phyloP scores from a whole-genome alignment of 1,140 invertebrate species.

The Diabrotica virgifera region DNA sequence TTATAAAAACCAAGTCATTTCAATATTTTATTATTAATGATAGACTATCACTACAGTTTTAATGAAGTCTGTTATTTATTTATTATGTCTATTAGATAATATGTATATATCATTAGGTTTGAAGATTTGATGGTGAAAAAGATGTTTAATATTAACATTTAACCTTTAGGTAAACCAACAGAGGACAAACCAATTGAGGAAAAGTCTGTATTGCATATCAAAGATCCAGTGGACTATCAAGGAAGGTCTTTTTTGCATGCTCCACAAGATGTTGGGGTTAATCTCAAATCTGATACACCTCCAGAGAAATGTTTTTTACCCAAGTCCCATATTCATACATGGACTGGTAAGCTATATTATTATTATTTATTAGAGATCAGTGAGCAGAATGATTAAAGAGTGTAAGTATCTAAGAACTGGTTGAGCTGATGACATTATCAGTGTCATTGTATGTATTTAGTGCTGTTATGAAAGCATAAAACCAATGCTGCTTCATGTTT shows the following conservation, averaged over 20 bases:
- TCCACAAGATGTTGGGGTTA: constrained; percentile 94
- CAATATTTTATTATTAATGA: too few relatives aligned
- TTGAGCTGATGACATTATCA: too few relatives aligned
- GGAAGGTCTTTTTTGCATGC: constrained; percentile 91
- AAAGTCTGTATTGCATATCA: constrained; percentile 92
- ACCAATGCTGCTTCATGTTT: too few relatives aligned
- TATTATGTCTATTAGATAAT: too few relatives aligned
- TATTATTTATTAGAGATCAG: constrained; percentile 32
- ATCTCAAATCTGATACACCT: constrained; percentile 85
- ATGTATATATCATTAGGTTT: neutral
- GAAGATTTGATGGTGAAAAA: neutral
- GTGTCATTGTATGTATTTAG: too few relatives aligned
- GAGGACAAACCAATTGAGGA: constrained; percentile 95
- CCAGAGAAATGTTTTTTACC: constrained; percentile 97
- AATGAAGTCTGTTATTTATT: too few relatives aligned
- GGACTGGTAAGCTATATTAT: constrained; percentile 65
- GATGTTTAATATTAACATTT: neutral
- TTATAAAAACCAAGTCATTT: too few relatives aligned
- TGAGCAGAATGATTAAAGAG: too few relatives aligned
- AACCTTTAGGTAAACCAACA: constrained; percentile 55
- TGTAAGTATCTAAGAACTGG: too few relatives aligned
- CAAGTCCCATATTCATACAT: constrained; percentile 94
- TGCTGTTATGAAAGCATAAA: too few relatives aligned
- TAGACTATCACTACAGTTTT: too few relatives aligned
- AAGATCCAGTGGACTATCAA: constrained; percentile 94